phyloP scores from a whole-genome alignment of 2,113 vertebrate genomes.

The Oreocharis arfaki region DNA sequence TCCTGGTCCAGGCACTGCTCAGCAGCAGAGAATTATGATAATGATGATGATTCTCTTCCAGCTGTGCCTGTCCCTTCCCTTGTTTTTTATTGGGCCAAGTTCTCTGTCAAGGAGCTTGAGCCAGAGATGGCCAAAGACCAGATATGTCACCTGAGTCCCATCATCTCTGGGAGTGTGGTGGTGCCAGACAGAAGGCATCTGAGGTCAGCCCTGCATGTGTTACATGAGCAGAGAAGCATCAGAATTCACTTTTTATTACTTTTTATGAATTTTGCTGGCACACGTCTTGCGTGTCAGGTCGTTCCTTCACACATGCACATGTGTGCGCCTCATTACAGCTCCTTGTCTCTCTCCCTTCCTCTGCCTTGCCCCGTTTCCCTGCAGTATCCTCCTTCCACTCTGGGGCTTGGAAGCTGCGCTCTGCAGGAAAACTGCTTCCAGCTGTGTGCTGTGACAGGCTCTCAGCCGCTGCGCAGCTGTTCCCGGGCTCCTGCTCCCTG shows the following conservation, averaged over 20 bases:
- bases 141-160: background rate
- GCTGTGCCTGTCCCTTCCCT: background rate
- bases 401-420: background rate
- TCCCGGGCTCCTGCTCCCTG: background rate
- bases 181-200: constrained; percentile 47
- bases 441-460: constrained; percentile 18
- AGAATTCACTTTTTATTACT: background rate
- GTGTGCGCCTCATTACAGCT: constrained; percentile 33
- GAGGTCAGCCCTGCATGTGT: background rate
- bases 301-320: background rate
- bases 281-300: background rate
- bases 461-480: background rate
- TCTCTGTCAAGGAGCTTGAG: background rate
- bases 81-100: background rate
- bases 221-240: background rate
- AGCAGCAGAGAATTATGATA: background rate
- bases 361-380: background rate
- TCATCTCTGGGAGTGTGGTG: background rate
- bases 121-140: background rate
- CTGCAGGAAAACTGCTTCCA: constrained; percentile 50
- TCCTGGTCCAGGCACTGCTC: background rate
- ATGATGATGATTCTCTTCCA: background rate
- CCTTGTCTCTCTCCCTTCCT: background rate
- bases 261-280: background rate
- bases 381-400: constrained; percentile 5